phyloP scores from a whole-genome alignment of 1,140 invertebrate species.

The Orchestia grillus region DNA sequence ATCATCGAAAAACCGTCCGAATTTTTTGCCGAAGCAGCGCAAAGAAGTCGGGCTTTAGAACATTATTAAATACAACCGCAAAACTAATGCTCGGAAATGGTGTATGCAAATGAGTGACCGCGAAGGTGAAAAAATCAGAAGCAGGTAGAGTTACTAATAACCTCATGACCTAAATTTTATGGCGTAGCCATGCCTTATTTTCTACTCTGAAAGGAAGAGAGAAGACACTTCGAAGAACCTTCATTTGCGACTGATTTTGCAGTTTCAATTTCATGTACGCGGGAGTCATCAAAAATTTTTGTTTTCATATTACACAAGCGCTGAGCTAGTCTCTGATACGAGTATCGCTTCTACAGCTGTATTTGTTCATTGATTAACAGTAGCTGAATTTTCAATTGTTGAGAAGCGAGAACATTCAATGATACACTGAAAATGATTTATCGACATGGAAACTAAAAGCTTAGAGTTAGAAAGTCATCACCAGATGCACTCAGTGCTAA shows the following conservation, averaged over 20 bases:
- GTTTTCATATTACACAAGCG: too few species aligned
- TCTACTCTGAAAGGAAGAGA: background rate
- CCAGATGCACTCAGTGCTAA: background rate
- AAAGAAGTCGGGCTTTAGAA: background rate
- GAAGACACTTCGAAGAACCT: background rate
- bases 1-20: background rate
- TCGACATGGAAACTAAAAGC: background rate
- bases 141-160: conserved; percentile 34
- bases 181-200: background rate
- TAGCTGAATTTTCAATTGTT: too few species aligned
- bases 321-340: too few species aligned
- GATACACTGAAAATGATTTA: too few species aligned
- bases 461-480: background rate
- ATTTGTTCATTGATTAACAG: too few species aligned
- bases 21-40: background rate
- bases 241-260: background rate
- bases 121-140: conserved; percentile 33
- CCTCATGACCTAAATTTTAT: conserved; percentile 2
- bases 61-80: conserved; percentile 6
- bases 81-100: background rate
- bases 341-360: too few species aligned
- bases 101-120: conserved; percentile 25
- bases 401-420: too few species aligned
- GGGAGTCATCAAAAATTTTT: too few species aligned
- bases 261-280: background rate